Evolutionary conservation across 2,113 vertebrate genomes (phyloP).

Genomic region (Archocentrus centrarchus): DNA sequence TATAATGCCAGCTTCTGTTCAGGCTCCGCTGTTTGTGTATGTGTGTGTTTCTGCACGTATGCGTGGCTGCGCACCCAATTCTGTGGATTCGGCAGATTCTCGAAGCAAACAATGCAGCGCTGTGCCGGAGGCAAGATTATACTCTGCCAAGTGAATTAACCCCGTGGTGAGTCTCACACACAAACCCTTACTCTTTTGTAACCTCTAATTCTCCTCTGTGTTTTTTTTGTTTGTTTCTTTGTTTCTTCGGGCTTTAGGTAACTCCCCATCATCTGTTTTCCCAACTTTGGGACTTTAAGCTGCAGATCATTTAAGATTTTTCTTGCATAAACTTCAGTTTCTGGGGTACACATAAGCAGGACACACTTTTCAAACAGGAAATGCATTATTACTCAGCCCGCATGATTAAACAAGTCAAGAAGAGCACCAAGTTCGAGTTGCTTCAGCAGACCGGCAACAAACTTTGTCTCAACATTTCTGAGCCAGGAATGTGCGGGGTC

Average conservation of each 20-base stretch:
- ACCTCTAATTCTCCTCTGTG: constrained; percentile 41
- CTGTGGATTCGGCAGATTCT: constrained; percentile 74
- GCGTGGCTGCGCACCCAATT: constrained; percentile 42
- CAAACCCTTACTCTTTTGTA: constrained; percentile 15
- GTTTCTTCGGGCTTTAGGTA: not conserved
- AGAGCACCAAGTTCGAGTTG: constrained; percentile 8
- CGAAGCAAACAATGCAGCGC: constrained; percentile 74
- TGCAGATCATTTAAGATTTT: not conserved
- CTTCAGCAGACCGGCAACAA: not conserved
- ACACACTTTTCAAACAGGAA: not conserved
- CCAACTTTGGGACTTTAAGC: not conserved
- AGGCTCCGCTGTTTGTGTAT: constrained; percentile 40
- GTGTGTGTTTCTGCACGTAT: constrained; percentile 20
- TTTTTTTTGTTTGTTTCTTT: constrained; percentile 12
- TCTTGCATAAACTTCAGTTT: not conserved
- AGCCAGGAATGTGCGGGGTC: constrained; percentile 18
- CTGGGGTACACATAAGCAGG: not conserved
- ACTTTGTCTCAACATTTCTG: constrained; percentile 6
- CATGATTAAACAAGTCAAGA: constrained; percentile 7
- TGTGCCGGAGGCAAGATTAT: constrained; percentile 76
- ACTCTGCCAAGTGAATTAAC: constrained; percentile 61
- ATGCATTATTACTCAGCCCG: not conserved
- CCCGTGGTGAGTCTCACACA: not conserved
- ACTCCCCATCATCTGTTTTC: not conserved
- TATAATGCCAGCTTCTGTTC: constrained; percentile 79